Base-by-base conservation (phyloP, 2,797 vertebrate genomes). In the Eremophila alpestris region DNA sequence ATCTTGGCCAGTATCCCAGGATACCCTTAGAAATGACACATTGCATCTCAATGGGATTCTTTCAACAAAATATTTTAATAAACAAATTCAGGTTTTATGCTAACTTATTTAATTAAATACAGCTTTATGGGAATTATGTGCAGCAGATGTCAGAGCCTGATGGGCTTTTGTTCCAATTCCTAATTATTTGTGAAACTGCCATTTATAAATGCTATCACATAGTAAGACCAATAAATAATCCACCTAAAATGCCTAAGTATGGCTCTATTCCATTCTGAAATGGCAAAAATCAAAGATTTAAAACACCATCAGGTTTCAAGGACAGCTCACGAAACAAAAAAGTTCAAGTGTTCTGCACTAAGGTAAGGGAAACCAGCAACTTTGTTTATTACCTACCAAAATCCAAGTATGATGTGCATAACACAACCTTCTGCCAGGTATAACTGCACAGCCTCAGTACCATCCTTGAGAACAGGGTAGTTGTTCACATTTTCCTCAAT, bases 1-100 rank as follows among this genome's bases (percentile, higher is more conserved):
- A 96, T 89, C 45, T 94, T 97, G 96, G 96, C 94, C 74, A 5
- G 78, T 90, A 94, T 95, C 96, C 96, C 94, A 88, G 96, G 95
- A 97, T 94, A 95, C 93, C 94, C 93, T 84, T 84, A 85, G 76
- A 95, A 97, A 94, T 93, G 83, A 95, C 92, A 95, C 90, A 81
- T 13, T 62, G 68, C 91, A 92, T 90, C 74, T 95, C 88, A 95
- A 79, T 74, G 68, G 83, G 41, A 92, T 92, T 89, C 90, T 92
- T 95, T 95, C 78, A 94, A 87, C 74, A 94, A 94, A 95, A 95
- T 93, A 94, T 92, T 95, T 92, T 79, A 94, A 91, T 90, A 96
- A 90, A 91, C 83, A 95, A 90, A 95, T 89, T 90, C 88, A 93
- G 83, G 88, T 89, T 95, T 82, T 82, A 95, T 76, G 56, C 78